phyloP scores from a whole-genome alignment of 2,113 vertebrate genomes.

The Amphiprion percula region DNA sequence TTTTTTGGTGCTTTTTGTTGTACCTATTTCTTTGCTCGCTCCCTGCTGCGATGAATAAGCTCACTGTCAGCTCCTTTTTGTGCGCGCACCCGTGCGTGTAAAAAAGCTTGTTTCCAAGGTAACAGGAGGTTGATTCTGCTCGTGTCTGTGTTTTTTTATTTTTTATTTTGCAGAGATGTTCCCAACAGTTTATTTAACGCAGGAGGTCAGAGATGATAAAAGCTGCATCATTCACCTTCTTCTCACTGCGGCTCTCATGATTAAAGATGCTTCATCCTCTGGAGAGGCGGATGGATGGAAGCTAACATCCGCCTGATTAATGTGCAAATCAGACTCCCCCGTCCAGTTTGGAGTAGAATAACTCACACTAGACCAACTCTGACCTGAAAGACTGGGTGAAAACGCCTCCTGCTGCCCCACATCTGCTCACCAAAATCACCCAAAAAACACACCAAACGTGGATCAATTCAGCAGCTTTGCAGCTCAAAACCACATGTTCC shows the following conservation, averaged over 20 bases:
- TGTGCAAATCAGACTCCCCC: conserved; percentile 28
- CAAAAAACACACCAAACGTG: conserved; percentile 15
- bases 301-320: conserved; percentile 54
- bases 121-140: conserved; percentile 75
- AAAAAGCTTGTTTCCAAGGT: conserved; percentile 83
- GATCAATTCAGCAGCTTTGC: conserved; percentile 21
- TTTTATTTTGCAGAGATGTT: conserved; percentile 31
- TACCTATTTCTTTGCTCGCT: conserved; percentile 6
- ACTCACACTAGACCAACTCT: conserved; percentile 18
- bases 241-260: neutral
- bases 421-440: conserved; percentile 24
- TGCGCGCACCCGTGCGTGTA: conserved; percentile 8
- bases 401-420: conserved; percentile 6
- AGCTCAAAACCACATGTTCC: neutral
- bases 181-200: conserved; percentile 24
- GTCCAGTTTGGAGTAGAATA: conserved; percentile 2
- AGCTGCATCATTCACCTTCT: neutral
- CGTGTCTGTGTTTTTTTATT: conserved; percentile 2
- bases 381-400: conserved; percentile 21
- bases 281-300: conserved; percentile 14
- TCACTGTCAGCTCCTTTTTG: conserved; percentile 15
- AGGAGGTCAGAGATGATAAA: conserved; percentile 21
- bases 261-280: neutral
- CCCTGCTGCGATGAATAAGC: conserved; percentile 46
- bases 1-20: conserved; percentile 8